Evolutionary conservation across 1,140 invertebrate species (phyloP).

Genomic region (Fragariocoptes setiger): DNA sequence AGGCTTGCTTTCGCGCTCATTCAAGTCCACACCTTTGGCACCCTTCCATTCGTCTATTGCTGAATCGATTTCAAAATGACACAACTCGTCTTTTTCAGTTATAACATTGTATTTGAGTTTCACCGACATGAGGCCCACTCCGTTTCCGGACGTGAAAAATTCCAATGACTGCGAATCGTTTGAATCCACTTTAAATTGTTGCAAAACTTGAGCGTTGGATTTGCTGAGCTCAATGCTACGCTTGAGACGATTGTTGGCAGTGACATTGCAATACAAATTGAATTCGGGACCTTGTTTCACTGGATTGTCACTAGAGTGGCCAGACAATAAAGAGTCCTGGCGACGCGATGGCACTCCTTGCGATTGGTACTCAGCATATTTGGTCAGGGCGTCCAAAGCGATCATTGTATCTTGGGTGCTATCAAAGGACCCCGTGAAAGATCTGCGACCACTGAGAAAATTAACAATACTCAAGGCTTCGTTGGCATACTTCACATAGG

Average conservation of each 20-base stretch:
- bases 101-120: slow-evolving; percentile 16
- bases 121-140: slow-evolving; percentile 15
- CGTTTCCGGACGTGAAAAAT: slow-evolving; percentile 15
- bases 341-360: slow-evolving; percentile 12
- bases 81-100: slow-evolving; percentile 12
- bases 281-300: slow-evolving; percentile 1
- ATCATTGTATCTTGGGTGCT: slow-evolving; percentile 20
- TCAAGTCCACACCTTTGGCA: slow-evolving; percentile 5
- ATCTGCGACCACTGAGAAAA: slow-evolving; percentile 15
- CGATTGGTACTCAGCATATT: slow-evolving; percentile 13
- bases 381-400: slow-evolving; percentile 17
- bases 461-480: slow-evolving; percentile 13
- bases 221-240: slow-evolving; percentile 8
- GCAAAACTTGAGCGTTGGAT: slow-evolving; percentile 11
- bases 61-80: slow-evolving; percentile 8
- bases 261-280: slow-evolving; percentile 10
- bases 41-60: slow-evolving; percentile 2
- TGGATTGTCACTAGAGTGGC: background rate
- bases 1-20: background rate
- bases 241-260: slow-evolving; percentile 5
- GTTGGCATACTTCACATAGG: background rate
- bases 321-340: background rate
- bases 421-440: slow-evolving; percentile 15
- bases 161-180: slow-evolving; percentile 1
- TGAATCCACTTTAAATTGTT: slow-evolving; percentile 7